Evolutionary conservation across 2,888 invertebrate species (phyloP).

Genomic region (Eilema depressum): DNA sequence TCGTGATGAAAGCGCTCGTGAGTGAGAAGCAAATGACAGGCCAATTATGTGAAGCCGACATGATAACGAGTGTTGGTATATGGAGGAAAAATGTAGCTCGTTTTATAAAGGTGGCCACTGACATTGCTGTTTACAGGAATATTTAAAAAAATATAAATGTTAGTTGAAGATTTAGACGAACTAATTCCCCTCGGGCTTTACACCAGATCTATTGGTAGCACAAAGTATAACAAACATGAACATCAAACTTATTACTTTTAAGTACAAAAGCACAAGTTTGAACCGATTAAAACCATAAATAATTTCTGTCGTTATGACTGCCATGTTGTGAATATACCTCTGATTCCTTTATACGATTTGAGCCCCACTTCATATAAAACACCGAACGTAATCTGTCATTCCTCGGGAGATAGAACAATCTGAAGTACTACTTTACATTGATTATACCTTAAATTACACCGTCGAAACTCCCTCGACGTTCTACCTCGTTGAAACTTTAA

Average conservation of each 20-base stretch:
- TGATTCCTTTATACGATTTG: background rate
- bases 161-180: background rate
- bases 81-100: slow-evolving; percentile 18
- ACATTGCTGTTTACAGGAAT: background rate
- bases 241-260: too few species aligned
- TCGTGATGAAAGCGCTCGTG: slow-evolving; percentile 44
- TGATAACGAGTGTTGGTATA: slow-evolving; percentile 19
- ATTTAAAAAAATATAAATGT: too few species aligned
- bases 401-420: background rate
- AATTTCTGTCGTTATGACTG: too few species aligned
- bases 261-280: too few species aligned
- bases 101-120: slow-evolving; percentile 3
- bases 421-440: background rate
- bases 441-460: background rate
- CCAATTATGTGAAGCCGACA: slow-evolving; percentile 38
- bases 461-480: background rate
- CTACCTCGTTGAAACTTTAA: background rate
- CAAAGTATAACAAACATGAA: too few species aligned
- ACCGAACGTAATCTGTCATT: background rate
- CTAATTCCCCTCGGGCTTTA: too few species aligned
- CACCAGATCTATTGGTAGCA: too few species aligned
- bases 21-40: slow-evolving; percentile 45
- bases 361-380: background rate
- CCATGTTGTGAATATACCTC: too few species aligned
- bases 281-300: too few species aligned